Evolutionary conservation across 2,797 vertebrate species (phyloP), one percentile per base, ranked within the genome.

Genomic region (Arctocebus calabarensis): DNA sequence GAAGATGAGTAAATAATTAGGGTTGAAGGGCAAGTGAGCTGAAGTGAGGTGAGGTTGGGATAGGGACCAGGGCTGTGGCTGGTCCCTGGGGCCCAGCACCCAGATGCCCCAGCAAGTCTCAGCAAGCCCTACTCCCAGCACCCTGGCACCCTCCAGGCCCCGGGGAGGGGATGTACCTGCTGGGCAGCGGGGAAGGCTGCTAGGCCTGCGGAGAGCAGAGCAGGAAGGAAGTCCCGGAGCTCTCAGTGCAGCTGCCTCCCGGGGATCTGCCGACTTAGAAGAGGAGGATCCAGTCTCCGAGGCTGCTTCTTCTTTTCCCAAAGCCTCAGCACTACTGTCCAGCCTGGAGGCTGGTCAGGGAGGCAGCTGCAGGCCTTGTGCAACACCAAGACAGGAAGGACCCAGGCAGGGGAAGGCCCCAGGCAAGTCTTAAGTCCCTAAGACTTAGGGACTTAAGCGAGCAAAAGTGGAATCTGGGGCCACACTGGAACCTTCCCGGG

Each of bases 231-330:
- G 45, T 45, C 43, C 59, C 4, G 27, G 71, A 37, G 70, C 77
- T 78, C 22, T 0, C 8, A 2, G 16, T 23, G 52, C 89, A 82
- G 0, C 55, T 11, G 70, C 34, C 59, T 81, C 27, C 84, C 5
- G 4, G 23, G n/a, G 48, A 55, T 84, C 91, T 82, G 84, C 79
- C 5, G 2, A 78, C 62, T 82, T 4, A 6, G 64, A 68, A 79
- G 27, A 83, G 40, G 82, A 92, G 25, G 55, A 71, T 64, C 66
- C 83, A 48, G 23, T 57, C 52, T 70, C 20, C 0, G 43, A 29
- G 27, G 12, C 37, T 71, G 85, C 91, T 97, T 97, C 96, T 89
- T 96, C 96, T 97, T 97, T 88, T 89, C 68, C 79, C 77, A 83
- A 87, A 91, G 83, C 93, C 79, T 92, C 74, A 71, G 73, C 43